A percentile compares a stretch with the other conserved stretches of the same genome.
These are phyloP conservation scores for Monopterus albus DNA, from an alignment of 2,113 vertebrate genomes.

Conservation along the genomic window DNA sequence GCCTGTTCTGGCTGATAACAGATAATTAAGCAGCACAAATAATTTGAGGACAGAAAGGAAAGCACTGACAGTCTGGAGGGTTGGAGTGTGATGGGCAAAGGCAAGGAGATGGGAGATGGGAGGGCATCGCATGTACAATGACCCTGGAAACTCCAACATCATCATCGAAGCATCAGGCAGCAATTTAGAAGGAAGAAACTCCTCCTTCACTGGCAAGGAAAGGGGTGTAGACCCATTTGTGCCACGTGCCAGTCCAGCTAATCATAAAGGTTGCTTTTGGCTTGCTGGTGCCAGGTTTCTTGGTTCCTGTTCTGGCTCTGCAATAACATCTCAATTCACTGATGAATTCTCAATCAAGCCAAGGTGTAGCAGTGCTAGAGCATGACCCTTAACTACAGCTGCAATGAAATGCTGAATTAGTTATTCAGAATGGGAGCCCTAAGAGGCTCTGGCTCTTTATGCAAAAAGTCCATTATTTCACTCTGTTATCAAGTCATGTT, in stretches of 20 bases:
- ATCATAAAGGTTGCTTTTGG: constrained; percentile 62
- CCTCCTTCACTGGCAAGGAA: constrained; percentile 54
- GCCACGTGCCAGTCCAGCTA: constrained; percentile 56
- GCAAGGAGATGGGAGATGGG: constrained; percentile 42
- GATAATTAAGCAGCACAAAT: constrained; percentile 49
- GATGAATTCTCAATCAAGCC: constrained; percentile 26
- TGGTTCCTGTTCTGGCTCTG: constrained; percentile 51
- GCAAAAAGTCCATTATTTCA: constrained; percentile 10
- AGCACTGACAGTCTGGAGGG: constrained; percentile 28
- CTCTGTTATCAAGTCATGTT: constrained; percentile 38
- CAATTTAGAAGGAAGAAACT: constrained; percentile 66
- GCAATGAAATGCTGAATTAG: constrained; percentile 16
- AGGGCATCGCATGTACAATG: constrained; percentile 26
- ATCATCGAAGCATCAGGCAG: constrained; percentile 71
- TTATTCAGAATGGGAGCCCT: not conserved
- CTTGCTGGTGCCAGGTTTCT: constrained; percentile 52
- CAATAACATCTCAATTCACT: constrained; percentile 52
- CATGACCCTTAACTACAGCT: constrained; percentile 32
- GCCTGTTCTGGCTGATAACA: constrained; percentile 39
- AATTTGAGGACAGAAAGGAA: constrained; percentile 40
- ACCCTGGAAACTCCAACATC: constrained; percentile 59
- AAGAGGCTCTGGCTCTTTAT: constrained; percentile 1
- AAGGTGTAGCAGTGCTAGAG: constrained; percentile 2
- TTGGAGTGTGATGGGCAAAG: constrained; percentile 25
- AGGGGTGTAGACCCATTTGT: constrained; percentile 56